Evolutionary conservation across 2,113 vertebrate genomes (phyloP).

Genomic region (Cisticola juncidis): DNA sequence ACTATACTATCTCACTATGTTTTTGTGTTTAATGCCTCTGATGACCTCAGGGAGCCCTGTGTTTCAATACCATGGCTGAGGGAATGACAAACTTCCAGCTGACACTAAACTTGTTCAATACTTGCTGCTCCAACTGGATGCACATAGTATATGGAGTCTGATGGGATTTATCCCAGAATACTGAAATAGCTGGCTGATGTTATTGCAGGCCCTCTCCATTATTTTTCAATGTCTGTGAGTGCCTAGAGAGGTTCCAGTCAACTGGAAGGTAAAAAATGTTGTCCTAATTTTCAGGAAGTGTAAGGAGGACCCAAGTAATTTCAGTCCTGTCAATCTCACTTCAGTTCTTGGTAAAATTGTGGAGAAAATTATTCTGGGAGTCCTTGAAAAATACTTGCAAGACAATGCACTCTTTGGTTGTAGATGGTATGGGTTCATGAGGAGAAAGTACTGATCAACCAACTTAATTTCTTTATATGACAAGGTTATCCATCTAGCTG

Average conservation of each 20-base stretch:
- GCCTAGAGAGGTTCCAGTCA: neutral
- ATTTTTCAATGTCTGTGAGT: neutral
- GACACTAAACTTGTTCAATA: neutral
- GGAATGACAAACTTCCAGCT: neutral
- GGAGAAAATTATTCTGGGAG: neutral
- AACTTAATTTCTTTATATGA: neutral
- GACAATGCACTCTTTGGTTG: neutral
- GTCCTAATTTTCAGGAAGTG: neutral
- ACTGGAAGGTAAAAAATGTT: neutral
- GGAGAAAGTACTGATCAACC: neutral
- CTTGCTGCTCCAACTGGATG: neutral
- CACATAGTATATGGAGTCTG: too few relatives aligned
- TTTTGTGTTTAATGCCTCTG: neutral
- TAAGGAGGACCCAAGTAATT: neutral
- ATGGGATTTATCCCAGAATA: neutral
- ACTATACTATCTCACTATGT: neutral
- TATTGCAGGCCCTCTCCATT: neutral
- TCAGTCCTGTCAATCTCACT: neutral
- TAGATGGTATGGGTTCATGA: neutral
- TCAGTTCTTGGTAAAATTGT: neutral
- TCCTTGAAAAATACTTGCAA: neutral
- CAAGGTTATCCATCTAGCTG: neutral
- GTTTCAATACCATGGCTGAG: neutral
- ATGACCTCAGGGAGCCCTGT: neutral
- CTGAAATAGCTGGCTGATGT: neutral